Base-by-base conservation (phyloP, 2,113 vertebrate species). In the Nothoprocta pentlandii region DNA sequence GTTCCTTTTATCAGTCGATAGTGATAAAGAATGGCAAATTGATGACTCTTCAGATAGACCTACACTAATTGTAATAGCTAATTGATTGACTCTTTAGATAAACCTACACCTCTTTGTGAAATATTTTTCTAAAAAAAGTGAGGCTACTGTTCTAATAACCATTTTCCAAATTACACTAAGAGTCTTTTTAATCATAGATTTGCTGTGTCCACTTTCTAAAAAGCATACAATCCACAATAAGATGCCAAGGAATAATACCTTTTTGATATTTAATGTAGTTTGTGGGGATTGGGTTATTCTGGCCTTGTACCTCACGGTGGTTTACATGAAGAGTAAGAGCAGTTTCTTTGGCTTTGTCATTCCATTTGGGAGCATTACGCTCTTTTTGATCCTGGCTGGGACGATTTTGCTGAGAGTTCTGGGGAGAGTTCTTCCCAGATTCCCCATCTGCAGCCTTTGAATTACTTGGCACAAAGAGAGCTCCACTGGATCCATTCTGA, bases 191-290 rank as follows among this genome's bases (percentile, higher is more conserved):
- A 89, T 74, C 9, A 70, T 69, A 83, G 32, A 21, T 86, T 84
- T 75, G 42, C 12, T 80, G 53, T 63, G 32, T 9, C 42, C 53
- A 39, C 9, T 86, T 93, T 74, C 76, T 85, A 74, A 70, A 90
- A 90, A 0, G 5, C n/a, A 58, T n/a, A 12, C 19, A 77, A 6
- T 86, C 81, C 74, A 36, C 69, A 90, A 69, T 68, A 89, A 66
- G 42, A 77, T 64, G 66, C 23, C 39, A 85, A 56, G 5, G 30
- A 85, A 71, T 21, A 81, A 51, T 97, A 96, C 93, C 94, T 15
- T 91, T 91, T 53, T 1, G 84, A 80, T 64, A 66, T 66, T 63
- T 62, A 58, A 79, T 46, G 30, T 42, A 70, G 82, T 70, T 81
- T 77, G 21, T 26, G 41, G 6, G 25, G 81, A 47, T 54, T 36